Base-by-base conservation (phyloP, 2,797 vertebrate species). In the Paedocypris micromegethes region DNA sequence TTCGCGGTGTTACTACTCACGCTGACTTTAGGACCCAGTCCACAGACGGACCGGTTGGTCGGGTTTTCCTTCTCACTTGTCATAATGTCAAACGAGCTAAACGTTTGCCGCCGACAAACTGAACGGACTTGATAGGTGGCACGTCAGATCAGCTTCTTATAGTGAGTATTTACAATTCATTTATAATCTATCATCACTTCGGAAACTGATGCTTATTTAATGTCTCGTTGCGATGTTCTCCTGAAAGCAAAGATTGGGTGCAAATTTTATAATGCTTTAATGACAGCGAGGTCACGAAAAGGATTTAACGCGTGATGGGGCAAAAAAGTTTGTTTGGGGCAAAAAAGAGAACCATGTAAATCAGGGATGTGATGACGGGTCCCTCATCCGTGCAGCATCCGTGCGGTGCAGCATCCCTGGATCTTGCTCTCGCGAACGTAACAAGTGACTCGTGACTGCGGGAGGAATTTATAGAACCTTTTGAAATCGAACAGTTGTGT, bases 1-100 rank as follows among this genome's bases (percentile, higher is more conserved):
- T 23, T 23, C 23, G 23, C 23, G 23, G 23, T 23, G 23, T 23
- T 23, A 23, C 23, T 23, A 45, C 1, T 6, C 41, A 59, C 6
- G 50, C 7, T 42, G 68, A 51, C 59, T 56, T 52, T 72, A 75
- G 61, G 74, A 75, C 74, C 70, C 70, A 56, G 70, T 54, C 6
- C 45, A 48, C 41, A 37, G n/a, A 52, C 38, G 23, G 23, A 23
- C 2, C 38, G 23, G 38, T 4, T 4, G 9, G 50, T 23, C 53
- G 51, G 4, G 44, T 42, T 6, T 53, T 23, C 48, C 54, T 59
- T 63, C 50, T 52, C 48, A 61, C 46, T 63, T 48, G 37, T 39
- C 60, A 2, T 68, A 56, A 47, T 58, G 55, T 52, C 64, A 64
- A 50, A 58, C 47, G 43, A 57, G 48, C 46, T 42, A 60, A 60